Evolutionary conservation across 1,140 invertebrate species (phyloP).

Genomic region (Drosophila rufa): DNA sequence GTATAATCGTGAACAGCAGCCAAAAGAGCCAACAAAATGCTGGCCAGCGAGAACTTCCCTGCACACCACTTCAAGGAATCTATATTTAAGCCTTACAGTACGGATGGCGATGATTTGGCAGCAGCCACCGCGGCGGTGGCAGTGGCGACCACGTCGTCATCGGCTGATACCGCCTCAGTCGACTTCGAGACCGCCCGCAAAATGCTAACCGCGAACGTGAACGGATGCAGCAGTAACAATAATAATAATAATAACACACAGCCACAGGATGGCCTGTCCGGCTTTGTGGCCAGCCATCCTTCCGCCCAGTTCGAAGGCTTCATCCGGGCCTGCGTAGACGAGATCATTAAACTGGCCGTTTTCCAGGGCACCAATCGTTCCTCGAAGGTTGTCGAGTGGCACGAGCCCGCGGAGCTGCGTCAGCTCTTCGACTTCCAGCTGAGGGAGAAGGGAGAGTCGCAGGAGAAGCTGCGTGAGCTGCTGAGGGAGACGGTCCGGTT

Average conservation of each 20-base stretch:
- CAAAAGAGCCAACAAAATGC: conserved; percentile 72
- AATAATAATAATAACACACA: conserved; percentile 42
- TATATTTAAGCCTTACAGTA: conserved; percentile 82
- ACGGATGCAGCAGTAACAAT: conserved; percentile 21
- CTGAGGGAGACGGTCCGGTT: conserved; percentile 90
- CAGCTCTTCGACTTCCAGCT: conserved; percentile 89
- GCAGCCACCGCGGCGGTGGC: conserved; percentile 22
- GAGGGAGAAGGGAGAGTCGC: conserved; percentile 87
- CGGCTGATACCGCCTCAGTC: conserved; percentile 52
- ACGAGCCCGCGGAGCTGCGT: conserved; percentile 88
- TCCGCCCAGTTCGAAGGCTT: conserved; percentile 89
- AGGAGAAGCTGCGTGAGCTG: conserved; percentile 89
- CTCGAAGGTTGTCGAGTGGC: conserved; percentile 91
- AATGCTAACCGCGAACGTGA: conserved; percentile 55
- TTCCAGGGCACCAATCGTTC: conserved; percentile 90
- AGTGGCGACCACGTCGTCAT: conserved; percentile 53
- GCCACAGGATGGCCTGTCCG: conserved; percentile 47
- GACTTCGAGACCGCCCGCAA: conserved; percentile 57
- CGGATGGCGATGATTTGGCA: conserved; percentile 70
- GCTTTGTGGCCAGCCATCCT: conserved; percentile 73
- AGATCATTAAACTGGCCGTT: conserved; percentile 90
- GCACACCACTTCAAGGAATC: conserved; percentile 78
- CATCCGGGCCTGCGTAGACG: conserved; percentile 89
- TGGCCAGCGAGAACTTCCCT: conserved; percentile 78
- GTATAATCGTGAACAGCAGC: conserved; percentile 37